Base-by-base conservation (phyloP, 2,797 vertebrate species). In the Tokudaia muenninki region DNA sequence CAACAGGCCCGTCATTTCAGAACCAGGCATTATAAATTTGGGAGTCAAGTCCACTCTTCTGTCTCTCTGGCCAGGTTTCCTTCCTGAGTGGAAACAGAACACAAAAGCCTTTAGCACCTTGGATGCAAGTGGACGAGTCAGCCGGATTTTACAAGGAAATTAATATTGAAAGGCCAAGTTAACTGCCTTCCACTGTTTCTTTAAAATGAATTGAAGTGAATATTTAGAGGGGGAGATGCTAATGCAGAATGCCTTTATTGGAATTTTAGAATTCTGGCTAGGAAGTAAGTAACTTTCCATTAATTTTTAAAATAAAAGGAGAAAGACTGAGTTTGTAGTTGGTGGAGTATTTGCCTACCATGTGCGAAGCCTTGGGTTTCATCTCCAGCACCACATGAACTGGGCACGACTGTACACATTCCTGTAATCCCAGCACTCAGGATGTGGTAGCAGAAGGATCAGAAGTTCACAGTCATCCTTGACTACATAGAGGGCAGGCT, bases 111-210 rank as follows among this genome's bases (percentile, higher is more conserved):
- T 93, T 29, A 78, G n/a, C 22, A 89, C 47, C 77, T 61, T 50
- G 17, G 57, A 59, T 50, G 67, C 61, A 84, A 83, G 47, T 10
- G 41, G 37, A 50, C 44, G 75, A 91, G 55, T 89, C 47, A 87
- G 44, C 2, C 52, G 21, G 41, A 74, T 92, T 90, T 92, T 84
- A 87, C 19, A 87, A 94, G 87, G 17, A 52, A 86, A 93, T 50
- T 59, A 41, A 8, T 92, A 91, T 67, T 90, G n/a, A 90, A 95
- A 94, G 86, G 34, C 74, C 90, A 55, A 70, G 44, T 83, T 90
- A 65, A 94, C 84, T 63, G 11, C 26, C 55, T 89, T 78, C 90
- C 29, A 57, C 21, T 93, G 63, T 44, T 7, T n/a, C 52, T 61
- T 94, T 91, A 91, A 90, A 82, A 74, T 67, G 47, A 91, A 70